Percentiles rank a stretch among this genome's conserved stretches.
Conservation (phyloP, 1,140 invertebrate species). For the Aricia agestis region DNA sequence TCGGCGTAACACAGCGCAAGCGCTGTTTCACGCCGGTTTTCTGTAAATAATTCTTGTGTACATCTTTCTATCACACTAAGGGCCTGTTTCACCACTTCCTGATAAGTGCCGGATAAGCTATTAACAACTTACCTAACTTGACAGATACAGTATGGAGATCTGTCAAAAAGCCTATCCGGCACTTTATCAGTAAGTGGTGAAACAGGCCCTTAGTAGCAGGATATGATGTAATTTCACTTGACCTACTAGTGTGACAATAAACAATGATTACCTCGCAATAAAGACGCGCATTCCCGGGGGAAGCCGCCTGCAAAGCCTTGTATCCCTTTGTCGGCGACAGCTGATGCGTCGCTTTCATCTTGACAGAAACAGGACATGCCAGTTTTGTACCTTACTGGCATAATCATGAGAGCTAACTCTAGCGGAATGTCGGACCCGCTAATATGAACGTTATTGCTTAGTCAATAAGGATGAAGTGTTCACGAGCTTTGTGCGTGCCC, state of each 20-base stretch:
- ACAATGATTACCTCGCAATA: not conserved
- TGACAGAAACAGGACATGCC: not conserved
- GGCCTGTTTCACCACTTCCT: too few relatives aligned
- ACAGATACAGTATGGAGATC: too few relatives aligned
- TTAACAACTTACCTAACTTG: too few relatives aligned
- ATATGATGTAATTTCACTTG: not conserved
- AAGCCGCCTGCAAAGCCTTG: not conserved
- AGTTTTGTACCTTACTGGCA: not conserved
- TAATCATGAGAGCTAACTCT: not conserved
- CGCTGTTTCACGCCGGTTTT: too few relatives aligned
- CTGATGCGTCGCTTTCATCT: not conserved
- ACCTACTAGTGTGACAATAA: not conserved
- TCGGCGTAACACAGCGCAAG: too few relatives aligned
- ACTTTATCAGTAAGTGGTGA: too few relatives aligned
- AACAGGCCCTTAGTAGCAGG: too few relatives aligned
- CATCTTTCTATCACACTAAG: too few relatives aligned
- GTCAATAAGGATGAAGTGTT: not conserved
- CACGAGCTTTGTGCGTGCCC: not conserved
- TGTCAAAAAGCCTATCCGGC: too few relatives aligned
- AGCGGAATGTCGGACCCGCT: not conserved
- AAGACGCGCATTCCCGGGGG: not conserved
- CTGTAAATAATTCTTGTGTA: too few relatives aligned
- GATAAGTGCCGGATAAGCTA: too few relatives aligned
- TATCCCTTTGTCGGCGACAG: not conserved
- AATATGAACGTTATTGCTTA: not conserved